Evolutionary conservation across 2,113 vertebrate genomes (phyloP), one percentile per base, ranked within the genome.

Genomic region (Macquaria australasica): DNA sequence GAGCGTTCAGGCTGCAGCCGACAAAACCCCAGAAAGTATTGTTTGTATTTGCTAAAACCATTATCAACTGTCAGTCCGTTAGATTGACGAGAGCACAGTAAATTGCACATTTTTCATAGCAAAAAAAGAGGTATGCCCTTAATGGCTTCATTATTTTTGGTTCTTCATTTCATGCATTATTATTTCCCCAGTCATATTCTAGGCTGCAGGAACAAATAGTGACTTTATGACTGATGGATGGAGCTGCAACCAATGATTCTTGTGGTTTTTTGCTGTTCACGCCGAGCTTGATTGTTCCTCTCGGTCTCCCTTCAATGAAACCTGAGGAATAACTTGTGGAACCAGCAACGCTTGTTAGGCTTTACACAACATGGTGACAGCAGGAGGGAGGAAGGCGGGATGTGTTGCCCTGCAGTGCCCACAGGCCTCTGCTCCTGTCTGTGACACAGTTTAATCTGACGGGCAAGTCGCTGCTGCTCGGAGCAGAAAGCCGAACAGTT

Each of bases 101-200:
- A 77, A 87, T 84, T 58, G 56, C 10, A 31, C 31, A 37, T 59
- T 86, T 82, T 72, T n/a, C 50, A 34, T 3, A 21, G 14, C 21
- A n/a, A 21, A 34, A 59, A 75, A 51, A 66, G 60, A 59, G 53
- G 14, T 73, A 20, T 34, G 8, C 14, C 20, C 6, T 62, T 82
- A 78, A 87, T 59, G 76, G 69, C 73, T 77, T 72, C 56, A 72
- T 85, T 77, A 73, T 89, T 87, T 70, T 34, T 68, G 6, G 39
- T 73, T 45, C 64, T 77, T 64, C 37, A 63, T 87, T 76, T 88
- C 68, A 62, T 78, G 71, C 60, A 12, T 74, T 77, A 39, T 80
- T 87, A 63, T 88, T 78, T 68, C n/a, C 62, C 15, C 41, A 72
- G 50, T 77, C 50, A 45, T 45, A 62, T 64, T 81, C 81, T 73